These are phyloP conservation scores for Myrmecophaga tridactyla DNA, from an alignment of 2,113 vertebrate genomes.

Conservation along the genomic window DNA sequence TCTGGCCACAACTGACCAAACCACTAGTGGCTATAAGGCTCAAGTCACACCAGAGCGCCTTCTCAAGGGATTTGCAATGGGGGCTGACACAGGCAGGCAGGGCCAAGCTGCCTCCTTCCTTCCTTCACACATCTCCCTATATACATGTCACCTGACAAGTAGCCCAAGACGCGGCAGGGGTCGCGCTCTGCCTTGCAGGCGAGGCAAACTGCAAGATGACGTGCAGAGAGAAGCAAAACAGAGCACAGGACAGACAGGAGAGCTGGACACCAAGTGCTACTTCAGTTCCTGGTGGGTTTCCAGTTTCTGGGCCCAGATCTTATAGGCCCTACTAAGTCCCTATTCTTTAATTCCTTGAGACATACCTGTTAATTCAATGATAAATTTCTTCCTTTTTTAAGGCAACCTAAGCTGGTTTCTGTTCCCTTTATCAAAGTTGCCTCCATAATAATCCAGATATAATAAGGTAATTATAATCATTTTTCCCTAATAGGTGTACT, in stretches of 20 bases:
- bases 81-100: not conserved
- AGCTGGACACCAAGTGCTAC: not conserved
- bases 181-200: not conserved
- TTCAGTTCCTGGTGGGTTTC: not conserved
- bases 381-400: not conserved
- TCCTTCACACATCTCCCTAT: not conserved
- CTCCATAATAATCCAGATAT: not conserved
- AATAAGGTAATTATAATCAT: not conserved
- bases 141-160: not conserved
- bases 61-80: not conserved
- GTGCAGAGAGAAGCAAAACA: not conserved
- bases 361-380: not conserved
- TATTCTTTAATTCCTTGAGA: not conserved
- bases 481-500: not conserved
- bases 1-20: not conserved
- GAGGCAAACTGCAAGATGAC: not conserved
- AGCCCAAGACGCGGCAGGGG: not conserved
- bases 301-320: not conserved
- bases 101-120: not conserved
- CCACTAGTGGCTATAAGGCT: not conserved
- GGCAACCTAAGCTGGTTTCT: conserved; percentile 4
- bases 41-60: not conserved
- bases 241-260: not conserved
- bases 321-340: not conserved
- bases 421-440: not conserved